A percentile compares a stretch with the other conserved stretches of the same genome.
Evolutionary conservation across 2,113 vertebrate genomes (phyloP).

Genomic region (Thalassarche chlororhynchos): DNA sequence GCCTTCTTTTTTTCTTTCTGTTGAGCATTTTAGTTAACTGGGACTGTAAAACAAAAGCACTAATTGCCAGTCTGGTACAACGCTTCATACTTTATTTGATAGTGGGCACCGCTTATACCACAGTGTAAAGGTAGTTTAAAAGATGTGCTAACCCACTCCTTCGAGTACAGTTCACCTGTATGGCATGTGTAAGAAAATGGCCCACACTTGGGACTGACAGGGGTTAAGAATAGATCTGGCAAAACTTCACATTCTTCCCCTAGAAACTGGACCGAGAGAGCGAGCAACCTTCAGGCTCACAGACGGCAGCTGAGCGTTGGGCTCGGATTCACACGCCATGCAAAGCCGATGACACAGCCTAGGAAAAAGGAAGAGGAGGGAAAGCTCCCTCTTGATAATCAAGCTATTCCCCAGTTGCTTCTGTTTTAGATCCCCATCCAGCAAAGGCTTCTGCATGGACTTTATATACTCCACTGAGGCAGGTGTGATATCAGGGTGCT

Average conservation of each 20-base stretch:
- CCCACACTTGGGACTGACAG: neutral
- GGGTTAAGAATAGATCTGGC: neutral
- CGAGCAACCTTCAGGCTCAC: neutral
- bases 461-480: neutral
- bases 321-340: accelerated
- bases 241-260: neutral
- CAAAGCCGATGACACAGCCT: neutral
- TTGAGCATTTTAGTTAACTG: neutral
- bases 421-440: neutral
- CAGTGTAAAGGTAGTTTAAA: neutral
- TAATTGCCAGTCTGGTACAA: neutral
- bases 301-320: accelerated
- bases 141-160: neutral
- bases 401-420: neutral
- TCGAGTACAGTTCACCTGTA: neutral
- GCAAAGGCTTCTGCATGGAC: neutral
- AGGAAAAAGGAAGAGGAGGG: neutral
- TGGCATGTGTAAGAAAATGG: neutral
- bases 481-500: neutral
- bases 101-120: neutral
- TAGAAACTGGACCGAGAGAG: neutral
- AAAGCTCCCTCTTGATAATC: neutral
- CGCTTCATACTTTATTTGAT: accelerated
- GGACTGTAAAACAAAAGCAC: neutral
- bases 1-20: neutral